Percentiles rank a stretch among this genome's conserved stretches.
These are phyloP conservation scores for Amphiura filiformis DNA, from an alignment of 35 echinoderm and acorn worm species.

Conservation along the genomic window DNA sequence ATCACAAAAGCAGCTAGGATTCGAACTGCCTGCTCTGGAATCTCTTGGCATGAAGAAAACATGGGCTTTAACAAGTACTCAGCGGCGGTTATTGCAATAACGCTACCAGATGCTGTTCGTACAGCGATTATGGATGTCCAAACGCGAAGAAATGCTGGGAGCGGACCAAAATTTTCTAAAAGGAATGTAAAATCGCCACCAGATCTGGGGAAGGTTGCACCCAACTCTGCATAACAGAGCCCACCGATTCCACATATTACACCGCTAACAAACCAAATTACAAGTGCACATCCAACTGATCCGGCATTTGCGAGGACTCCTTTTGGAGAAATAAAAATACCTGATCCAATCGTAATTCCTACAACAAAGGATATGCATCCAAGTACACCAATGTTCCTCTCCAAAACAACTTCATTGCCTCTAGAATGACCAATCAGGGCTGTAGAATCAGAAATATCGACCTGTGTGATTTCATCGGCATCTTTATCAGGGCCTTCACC, in stretches of 20 bases:
- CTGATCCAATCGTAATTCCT: constrained; percentile 74
- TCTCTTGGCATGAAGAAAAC: constrained; percentile 25
- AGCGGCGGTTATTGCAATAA: constrained; percentile 62
- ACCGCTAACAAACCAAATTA: constrained; percentile 30
- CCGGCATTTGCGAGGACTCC: constrained; percentile 51
- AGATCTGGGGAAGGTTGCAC: constrained; percentile 31
- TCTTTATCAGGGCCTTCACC: too few species aligned
- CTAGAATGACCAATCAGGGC: not conserved
- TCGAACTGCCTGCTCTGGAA: not conserved
- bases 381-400: constrained; percentile 45
- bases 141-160: constrained; percentile 40
- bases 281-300: constrained; percentile 36
- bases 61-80: constrained; percentile 49
- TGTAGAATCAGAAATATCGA: too few species aligned
- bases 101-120: constrained; percentile 39
- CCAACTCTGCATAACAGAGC: constrained; percentile 45
- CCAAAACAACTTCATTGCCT: constrained; percentile 26
- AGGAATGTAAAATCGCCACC: constrained; percentile 55
- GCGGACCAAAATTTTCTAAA: constrained; percentile 44
- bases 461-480: too few species aligned
- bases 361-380: constrained; percentile 64
- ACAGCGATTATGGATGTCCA: constrained; percentile 47
- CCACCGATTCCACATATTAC: constrained; percentile 28
- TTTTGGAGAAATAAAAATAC: constrained; percentile 92
- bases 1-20: constrained; percentile 30